These are phyloP conservation scores for Tenthredo livida DNA, from an alignment of 2,888 invertebrate species.

Conservation along the genomic window DNA sequence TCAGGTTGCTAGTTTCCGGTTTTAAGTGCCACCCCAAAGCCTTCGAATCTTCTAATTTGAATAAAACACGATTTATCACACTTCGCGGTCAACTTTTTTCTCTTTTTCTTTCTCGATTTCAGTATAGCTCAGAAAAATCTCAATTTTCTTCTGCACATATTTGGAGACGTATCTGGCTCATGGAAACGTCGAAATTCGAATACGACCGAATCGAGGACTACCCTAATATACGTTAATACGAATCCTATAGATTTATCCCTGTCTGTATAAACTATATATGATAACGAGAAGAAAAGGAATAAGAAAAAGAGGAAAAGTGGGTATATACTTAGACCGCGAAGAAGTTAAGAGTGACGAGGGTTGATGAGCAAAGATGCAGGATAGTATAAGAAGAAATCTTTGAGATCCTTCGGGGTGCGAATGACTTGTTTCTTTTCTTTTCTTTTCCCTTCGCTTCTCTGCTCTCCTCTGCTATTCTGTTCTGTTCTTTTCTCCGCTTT, in stretches of 20 bases:
- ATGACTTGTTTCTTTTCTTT: constrained; percentile 6
- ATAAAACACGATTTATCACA: too few relatives aligned
- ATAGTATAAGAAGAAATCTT: neutral
- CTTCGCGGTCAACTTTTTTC: too few relatives aligned
- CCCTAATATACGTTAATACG: too few relatives aligned
- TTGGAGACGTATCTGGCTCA: too few relatives aligned
- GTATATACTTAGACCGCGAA: constrained; percentile 2
- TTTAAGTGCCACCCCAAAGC: too few relatives aligned
- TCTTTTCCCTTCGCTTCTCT: neutral
- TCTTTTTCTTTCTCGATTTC: too few relatives aligned
- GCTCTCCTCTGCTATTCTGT: neutral
- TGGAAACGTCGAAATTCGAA: too few relatives aligned
- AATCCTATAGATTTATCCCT: neutral
- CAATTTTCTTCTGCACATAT: too few relatives aligned
- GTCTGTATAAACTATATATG: neutral
- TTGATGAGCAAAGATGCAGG: constrained; percentile 6
- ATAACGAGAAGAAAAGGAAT: neutral
- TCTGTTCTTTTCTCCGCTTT: neutral
- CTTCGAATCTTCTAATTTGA: too few relatives aligned
- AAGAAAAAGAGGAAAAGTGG: neutral
- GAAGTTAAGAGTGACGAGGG: constrained; percentile 25
- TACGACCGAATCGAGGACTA: too few relatives aligned
- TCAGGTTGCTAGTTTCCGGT: too few relatives aligned
- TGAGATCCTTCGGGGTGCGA: constrained; percentile 8
- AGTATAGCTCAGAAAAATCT: too few relatives aligned